phyloP scores from a whole-genome alignment of 2,797 vertebrate species.

The Apogon talboti region DNA sequence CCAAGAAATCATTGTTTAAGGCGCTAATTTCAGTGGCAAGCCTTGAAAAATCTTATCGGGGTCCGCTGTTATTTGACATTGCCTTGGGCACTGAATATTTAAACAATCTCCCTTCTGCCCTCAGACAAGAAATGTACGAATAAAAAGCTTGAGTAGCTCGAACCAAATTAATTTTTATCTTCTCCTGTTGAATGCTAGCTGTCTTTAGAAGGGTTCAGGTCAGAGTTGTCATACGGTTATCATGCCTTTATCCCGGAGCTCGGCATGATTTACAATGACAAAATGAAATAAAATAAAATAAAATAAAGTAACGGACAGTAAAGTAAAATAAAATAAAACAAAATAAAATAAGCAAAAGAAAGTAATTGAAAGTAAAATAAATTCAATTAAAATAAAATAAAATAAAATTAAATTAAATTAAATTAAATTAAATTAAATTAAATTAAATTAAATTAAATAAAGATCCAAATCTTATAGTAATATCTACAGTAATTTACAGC shows the following conservation, averaged over 20 bases:
- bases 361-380: too few relatives aligned
- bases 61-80: constrained; percentile 81
- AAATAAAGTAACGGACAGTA: constrained; percentile 8
- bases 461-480: constrained; percentile 3
- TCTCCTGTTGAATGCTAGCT: constrained; percentile 64
- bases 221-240: constrained; percentile 60
- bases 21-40: constrained; percentile 79
- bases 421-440: too few relatives aligned
- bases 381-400: too few relatives aligned
- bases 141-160: constrained; percentile 69
- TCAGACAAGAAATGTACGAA: constrained; percentile 67
- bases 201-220: constrained; percentile 61
- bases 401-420: neutral
- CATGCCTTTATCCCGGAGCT: constrained; percentile 55
- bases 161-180: constrained; percentile 73
- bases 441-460: neutral
- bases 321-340: neutral
- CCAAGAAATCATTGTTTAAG: constrained; percentile 82
- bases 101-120: constrained; percentile 73
- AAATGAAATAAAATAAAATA: neutral
- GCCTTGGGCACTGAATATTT: constrained; percentile 82
- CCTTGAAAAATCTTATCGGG: constrained; percentile 79
- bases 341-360: too few relatives aligned
- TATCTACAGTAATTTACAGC: constrained; percentile 32
- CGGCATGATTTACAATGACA: constrained; percentile 14